Evolutionary conservation across 2,797 vertebrate genomes (phyloP).

Genomic region (Microtus obscurus): DNA sequence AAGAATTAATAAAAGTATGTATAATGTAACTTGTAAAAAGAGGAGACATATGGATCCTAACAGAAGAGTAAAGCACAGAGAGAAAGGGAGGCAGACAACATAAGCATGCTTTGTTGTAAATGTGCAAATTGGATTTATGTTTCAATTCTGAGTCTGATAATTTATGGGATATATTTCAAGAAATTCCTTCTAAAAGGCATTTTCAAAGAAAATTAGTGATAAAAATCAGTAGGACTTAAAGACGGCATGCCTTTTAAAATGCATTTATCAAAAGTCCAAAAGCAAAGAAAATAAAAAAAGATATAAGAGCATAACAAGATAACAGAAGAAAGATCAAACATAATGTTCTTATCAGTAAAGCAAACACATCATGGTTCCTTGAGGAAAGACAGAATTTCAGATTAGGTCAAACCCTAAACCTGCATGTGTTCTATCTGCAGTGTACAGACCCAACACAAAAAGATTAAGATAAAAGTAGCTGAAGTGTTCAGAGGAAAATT

Average conservation of each 20-base stretch:
- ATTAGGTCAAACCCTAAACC: background rate
- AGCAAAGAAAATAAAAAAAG: conserved; percentile 47
- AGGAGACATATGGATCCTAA: background rate
- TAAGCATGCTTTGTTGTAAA: conserved; percentile 8
- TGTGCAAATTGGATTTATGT: background rate
- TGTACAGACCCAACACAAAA: conserved; percentile 36
- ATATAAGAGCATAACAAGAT: conserved; percentile 10
- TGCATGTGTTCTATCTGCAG: background rate
- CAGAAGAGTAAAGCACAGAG: background rate
- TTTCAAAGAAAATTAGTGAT: conserved; percentile 46
- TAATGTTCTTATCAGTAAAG: conserved; percentile 37
- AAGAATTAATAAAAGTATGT: background rate
- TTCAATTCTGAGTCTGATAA: conserved; percentile 7
- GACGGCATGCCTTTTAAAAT: background rate
- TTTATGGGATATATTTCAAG: conserved; percentile 32
- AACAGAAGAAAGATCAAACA: conserved; percentile 40
- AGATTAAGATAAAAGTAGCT: conserved; percentile 1
- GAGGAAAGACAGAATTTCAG: conserved; percentile 26
- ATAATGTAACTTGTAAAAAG: background rate
- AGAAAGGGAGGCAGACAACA: background rate
- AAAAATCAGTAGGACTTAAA: conserved; percentile 38
- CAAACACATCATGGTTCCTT: background rate
- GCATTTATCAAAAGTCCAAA: conserved; percentile 36
- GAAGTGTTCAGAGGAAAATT: background rate
- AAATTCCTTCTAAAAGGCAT: conserved; percentile 37